A percentile compares a stretch with the other conserved stretches of the same genome.
phyloP scores from a whole-genome alignment of 2,113 vertebrate genomes.

The Furnarius figulus region DNA sequence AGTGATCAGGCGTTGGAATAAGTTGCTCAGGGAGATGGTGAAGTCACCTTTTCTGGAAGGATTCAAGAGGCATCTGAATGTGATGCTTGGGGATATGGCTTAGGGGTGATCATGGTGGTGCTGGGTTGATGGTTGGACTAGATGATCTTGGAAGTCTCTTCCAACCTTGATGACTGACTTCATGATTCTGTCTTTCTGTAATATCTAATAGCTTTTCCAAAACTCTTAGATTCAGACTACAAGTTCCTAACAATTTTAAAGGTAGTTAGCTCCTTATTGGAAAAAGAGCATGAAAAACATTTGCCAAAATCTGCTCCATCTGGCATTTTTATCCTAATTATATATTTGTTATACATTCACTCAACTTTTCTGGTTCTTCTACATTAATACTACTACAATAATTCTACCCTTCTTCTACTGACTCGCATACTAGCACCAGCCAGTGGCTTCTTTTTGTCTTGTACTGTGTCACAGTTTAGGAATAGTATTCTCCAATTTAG shows the following conservation, averaged over 20 bases:
- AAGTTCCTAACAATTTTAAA: neutral
- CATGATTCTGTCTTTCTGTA: neutral
- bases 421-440: neutral
- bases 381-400: neutral
- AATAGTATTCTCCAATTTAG: neutral
- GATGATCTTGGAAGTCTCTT: neutral
- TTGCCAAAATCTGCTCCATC: neutral
- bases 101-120: neutral
- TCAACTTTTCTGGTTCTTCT: neutral
- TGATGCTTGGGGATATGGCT: neutral
- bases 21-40: neutral
- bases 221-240: neutral
- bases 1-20: neutral
- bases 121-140: neutral
- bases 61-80: neutral
- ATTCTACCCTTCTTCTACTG: neutral
- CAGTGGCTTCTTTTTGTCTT: neutral
- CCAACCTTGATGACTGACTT: neutral
- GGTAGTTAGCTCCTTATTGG: neutral
- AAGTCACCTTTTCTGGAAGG: fast-evolving
- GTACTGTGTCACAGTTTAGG: fast-evolving
- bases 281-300: neutral
- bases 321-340: fast-evolving
- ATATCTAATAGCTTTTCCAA: neutral
- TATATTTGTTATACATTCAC: neutral